Percentiles rank a stretch among this genome's conserved stretches.
These are phyloP conservation scores for Mylabris sibirica DNA, from an alignment of 2,888 invertebrate species.

Conservation along the genomic window DNA sequence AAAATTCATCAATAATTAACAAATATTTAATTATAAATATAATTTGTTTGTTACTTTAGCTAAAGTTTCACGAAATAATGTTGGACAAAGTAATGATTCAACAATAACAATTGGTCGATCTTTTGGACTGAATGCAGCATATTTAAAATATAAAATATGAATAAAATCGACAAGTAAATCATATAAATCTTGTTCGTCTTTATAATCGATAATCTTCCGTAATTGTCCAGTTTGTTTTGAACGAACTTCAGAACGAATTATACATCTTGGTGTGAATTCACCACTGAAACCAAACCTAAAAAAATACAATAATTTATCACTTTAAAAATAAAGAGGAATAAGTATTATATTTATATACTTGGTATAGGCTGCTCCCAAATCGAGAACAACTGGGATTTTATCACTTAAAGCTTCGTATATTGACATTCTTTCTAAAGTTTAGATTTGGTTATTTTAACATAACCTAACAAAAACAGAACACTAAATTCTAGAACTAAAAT, in stretches of 20 bases:
- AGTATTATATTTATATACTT: constrained; percentile 75
- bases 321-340: constrained; percentile 40
- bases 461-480: neutral
- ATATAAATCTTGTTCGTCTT: constrained; percentile 75
- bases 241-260: constrained; percentile 80
- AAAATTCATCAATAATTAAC: constrained; percentile 24
- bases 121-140: constrained; percentile 90
- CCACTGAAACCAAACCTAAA: constrained; percentile 90
- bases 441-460: neutral
- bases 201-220: constrained; percentile 72
- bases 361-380: constrained; percentile 90
- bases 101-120: constrained; percentile 91
- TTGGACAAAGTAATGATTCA: constrained; percentile 86
- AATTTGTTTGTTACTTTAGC: constrained; percentile 71
- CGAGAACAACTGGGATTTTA: constrained; percentile 88
- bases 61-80: constrained; percentile 83
- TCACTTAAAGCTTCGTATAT: constrained; percentile 86
- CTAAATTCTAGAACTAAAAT: too few species aligned
- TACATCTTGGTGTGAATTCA: constrained; percentile 87
- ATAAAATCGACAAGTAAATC: constrained; percentile 88
- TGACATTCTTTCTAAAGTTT: constrained; percentile 66
- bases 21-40: neutral
- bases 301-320: neutral
- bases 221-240: constrained; percentile 69
- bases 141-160: constrained; percentile 88